Evolutionary conservation across 1,140 invertebrate species (phyloP), one percentile per base, ranked within the genome.

Genomic region (Eumaeus atala): DNA sequence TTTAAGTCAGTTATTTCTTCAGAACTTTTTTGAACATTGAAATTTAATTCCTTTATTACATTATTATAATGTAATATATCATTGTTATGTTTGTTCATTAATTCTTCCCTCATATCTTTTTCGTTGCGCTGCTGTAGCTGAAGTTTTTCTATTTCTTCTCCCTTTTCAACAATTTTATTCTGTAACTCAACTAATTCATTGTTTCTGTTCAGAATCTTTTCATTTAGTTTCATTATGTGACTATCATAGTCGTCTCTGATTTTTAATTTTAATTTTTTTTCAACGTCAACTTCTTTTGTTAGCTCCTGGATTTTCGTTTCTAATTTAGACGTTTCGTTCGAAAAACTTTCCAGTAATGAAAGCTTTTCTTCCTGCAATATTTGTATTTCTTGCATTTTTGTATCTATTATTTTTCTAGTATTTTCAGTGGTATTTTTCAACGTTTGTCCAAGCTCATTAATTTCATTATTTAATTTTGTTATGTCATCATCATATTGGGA

Each of bases 101-200:
- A 16, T 48, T 74, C 71, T 16, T 70, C 59, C 50, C 58, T 76
- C 8, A 62, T 54, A 17, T 82, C 74, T 28, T 73, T 82, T 56
- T 82, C 82, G 49, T 72, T 75, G 44, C 66, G 67, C 12, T 82
- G 48, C 28, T 81, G 63, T 21, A 69, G 44, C 37, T 81, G 72
- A 28, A 84, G 59, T 4, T 60, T 44, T 62, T 86, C 76, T 36
- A 86, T 80, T n/a, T 58, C 55, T 67, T 83, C 79, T 49, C 79
- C 71, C 40, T 78, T 83, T 56, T 74, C 61, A 12, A 72, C 70
- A 42, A 86, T 64, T 59, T 76, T 84, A 56, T 86, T 81, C 64
- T 83, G 83, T 28, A 86, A 40, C 56, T 84, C 83, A 37, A 84
- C 75, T 14, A 86, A 58, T 59, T 86, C 81, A 67, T 86, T 84